Evolutionary conservation across 2,888 invertebrate species (phyloP).

Genomic region (Dryococelus australis): DNA sequence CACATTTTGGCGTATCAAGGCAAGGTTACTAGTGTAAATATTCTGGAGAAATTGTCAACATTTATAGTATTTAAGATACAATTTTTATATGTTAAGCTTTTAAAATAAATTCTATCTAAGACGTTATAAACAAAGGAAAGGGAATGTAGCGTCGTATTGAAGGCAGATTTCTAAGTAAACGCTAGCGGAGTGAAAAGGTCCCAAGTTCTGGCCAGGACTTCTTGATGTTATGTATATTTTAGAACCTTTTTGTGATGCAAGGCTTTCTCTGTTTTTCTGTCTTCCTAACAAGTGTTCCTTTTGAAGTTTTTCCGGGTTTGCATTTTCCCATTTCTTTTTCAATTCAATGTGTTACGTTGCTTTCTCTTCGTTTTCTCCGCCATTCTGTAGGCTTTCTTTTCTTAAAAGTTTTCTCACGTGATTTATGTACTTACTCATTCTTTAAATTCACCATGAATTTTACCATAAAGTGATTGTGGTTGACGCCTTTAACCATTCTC

Average conservation of each 20-base stretch:
- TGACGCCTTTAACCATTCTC: too few species aligned
- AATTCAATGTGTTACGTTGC: background rate
- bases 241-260: background rate
- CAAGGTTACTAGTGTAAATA: too few species aligned
- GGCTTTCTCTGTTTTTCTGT: background rate
- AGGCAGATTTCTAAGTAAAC: background rate
- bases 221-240: background rate
- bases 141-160: background rate
- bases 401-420: background rate
- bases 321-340: slow-evolving; percentile 2
- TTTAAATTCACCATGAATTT: background rate
- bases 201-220: background rate
- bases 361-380: background rate
- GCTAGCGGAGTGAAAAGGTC: background rate
- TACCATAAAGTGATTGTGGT: background rate
- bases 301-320: background rate
- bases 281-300: background rate
- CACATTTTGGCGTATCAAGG: too few species aligned
- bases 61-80: too few species aligned
- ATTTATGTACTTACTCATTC: background rate
- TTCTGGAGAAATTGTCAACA: too few species aligned
- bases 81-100: too few species aligned
- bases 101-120: too few species aligned
- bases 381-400: background rate
- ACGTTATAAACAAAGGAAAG: too few species aligned